Evolutionary conservation across 2,797 vertebrate genomes (phyloP).

Genomic region (Tokudaia tokunoshimensis): DNA sequence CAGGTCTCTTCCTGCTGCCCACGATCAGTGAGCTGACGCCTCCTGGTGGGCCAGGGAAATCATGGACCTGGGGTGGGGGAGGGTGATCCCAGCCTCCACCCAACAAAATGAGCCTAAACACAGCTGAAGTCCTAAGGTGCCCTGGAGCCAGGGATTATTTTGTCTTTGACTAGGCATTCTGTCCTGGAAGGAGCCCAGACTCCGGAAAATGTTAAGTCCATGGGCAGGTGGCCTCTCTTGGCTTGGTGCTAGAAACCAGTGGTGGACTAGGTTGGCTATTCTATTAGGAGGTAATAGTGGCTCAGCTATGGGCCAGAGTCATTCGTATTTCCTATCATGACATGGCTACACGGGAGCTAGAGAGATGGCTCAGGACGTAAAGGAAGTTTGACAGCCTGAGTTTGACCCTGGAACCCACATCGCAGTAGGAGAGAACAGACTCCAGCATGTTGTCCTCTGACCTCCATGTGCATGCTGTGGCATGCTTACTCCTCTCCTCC

Average conservation of each 20-base stretch:
- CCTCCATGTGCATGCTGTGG: too few relatives aligned
- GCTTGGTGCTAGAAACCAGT: background rate
- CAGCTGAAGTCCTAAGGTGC: background rate
- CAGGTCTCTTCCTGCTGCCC: background rate
- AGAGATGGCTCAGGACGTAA: background rate
- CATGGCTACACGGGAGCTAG: background rate
- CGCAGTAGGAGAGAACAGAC: background rate
- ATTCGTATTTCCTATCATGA: slow-evolving; percentile 55
- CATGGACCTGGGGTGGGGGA: too few relatives aligned
- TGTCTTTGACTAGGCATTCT: background rate
- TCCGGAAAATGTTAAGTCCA: background rate
- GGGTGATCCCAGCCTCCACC: background rate
- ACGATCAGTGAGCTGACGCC: background rate
- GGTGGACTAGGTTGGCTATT: background rate
- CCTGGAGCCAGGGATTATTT: background rate
- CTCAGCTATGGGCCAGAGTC: background rate
- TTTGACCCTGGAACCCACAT: background rate
- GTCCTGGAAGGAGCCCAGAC: background rate
- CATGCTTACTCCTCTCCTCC: background rate
- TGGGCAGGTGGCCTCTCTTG: background rate
- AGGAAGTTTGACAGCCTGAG: background rate
- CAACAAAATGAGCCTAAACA: background rate
- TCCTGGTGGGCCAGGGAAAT: background rate
- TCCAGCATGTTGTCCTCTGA: background rate
- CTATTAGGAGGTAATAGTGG: slow-evolving; percentile 29